Conservation (phyloP, 2,113 vertebrate genomes). For the Actinemys pallida region DNA sequence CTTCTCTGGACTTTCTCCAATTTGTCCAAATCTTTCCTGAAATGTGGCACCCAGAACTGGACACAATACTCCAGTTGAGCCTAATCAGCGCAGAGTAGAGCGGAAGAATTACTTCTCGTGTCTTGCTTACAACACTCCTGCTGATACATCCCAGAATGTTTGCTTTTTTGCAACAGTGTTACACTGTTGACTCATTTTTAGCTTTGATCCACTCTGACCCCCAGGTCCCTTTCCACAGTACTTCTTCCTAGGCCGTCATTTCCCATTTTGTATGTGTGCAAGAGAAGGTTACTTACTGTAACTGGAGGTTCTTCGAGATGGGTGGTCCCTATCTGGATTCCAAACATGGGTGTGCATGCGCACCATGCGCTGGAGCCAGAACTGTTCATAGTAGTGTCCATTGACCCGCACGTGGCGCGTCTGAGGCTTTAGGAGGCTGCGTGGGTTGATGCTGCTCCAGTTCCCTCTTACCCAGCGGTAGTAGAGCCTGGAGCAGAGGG, state of each 20-base stretch:
- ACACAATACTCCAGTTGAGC: not conserved
- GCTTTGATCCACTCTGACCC: not conserved
- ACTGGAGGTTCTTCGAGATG: not conserved
- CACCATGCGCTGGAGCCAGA: too few species aligned
- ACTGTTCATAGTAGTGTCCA: too few species aligned
- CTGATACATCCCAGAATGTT: not conserved
- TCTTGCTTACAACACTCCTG: not conserved
- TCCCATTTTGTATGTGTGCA: not conserved
- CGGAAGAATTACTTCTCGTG: not conserved
- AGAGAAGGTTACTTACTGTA: not conserved
- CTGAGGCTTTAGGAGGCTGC: too few species aligned
- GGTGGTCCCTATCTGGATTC: too few species aligned
- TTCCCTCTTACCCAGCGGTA: too few species aligned
- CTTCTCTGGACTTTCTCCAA: not conserved
- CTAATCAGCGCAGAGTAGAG: not conserved
- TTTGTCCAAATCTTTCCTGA: not conserved
- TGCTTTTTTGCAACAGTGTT: not conserved
- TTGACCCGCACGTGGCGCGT: too few species aligned
- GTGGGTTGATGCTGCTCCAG: too few species aligned
- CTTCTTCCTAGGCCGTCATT: not conserved
- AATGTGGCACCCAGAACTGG: not conserved
- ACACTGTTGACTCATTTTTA: not conserved
- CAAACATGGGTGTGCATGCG: too few species aligned
- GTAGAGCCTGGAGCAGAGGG: too few species aligned
- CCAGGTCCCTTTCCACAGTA: too few species aligned